These are phyloP conservation scores for Anticlea derivata DNA, from an alignment of 2,888 invertebrate genomes.

Conservation along the genomic window DNA sequence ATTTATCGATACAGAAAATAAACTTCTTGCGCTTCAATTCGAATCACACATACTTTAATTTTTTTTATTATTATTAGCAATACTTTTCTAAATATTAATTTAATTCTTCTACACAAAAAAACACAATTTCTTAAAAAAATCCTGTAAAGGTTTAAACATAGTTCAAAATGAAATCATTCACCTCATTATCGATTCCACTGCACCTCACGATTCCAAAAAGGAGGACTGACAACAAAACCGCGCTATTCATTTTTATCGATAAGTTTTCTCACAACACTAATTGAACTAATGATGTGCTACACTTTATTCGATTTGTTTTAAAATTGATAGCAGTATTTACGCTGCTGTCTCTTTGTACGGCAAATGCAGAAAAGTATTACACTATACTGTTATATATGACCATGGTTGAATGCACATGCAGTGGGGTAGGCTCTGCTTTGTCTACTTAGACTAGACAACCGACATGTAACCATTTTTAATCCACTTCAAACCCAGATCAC, in stretches of 20 bases:
- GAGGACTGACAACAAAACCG: constrained; percentile 63
- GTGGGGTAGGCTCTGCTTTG: constrained; percentile 55
- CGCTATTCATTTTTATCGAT: constrained; percentile 63
- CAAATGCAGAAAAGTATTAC: constrained; percentile 67
- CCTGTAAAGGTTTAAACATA: too few relatives aligned
- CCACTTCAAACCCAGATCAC: too few relatives aligned
- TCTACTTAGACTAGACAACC: neutral
- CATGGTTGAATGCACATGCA: constrained; percentile 55
- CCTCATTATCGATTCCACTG: constrained; percentile 71
- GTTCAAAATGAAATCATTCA: constrained; percentile 39
- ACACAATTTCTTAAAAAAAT: neutral
- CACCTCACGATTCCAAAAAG: constrained; percentile 69
- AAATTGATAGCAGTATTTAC: constrained; percentile 21
- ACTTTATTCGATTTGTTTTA: constrained; percentile 29
- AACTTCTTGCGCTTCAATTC: too few relatives aligned
- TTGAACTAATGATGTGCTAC: constrained; percentile 44
- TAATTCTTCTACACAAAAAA: too few relatives aligned
- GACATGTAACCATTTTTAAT: neutral
- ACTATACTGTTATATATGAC: constrained; percentile 68
- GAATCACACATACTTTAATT: too few relatives aligned
- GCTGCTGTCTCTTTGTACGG: constrained; percentile 41
- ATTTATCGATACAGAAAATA: too few relatives aligned
- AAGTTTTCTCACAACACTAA: constrained; percentile 60
- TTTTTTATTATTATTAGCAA: too few relatives aligned
- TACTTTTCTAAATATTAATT: too few relatives aligned